Conservation (phyloP, 2,113 vertebrate genomes). For the Sterrhoptilus dennistouni region DNA sequence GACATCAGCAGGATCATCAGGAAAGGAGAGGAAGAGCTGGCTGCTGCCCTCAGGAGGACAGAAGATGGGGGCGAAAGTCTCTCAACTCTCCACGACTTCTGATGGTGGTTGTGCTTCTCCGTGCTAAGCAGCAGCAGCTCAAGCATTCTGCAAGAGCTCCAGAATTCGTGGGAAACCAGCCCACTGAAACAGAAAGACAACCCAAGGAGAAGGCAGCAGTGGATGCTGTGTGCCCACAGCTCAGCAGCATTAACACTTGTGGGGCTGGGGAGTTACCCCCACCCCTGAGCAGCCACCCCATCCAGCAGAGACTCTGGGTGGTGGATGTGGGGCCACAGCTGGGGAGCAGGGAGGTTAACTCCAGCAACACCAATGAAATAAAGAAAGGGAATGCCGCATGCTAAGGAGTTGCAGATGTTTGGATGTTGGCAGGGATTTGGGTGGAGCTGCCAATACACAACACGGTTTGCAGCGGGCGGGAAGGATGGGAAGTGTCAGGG, state of each 20-base stretch:
- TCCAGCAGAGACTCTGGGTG: accelerated
- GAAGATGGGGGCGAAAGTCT: not conserved
- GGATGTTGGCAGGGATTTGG: not conserved
- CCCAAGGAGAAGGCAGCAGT: not conserved
- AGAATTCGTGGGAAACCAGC: not conserved
- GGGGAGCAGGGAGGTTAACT: not conserved
- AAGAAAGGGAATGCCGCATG: not conserved
- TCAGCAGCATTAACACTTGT: accelerated
- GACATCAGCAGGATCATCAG: not conserved
- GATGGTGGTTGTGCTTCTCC: not conserved
- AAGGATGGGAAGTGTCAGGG: not conserved
- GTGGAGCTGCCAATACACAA: constrained; percentile 9
- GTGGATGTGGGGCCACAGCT: not conserved
- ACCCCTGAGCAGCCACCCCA: accelerated
- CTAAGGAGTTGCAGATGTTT: constrained; percentile 57
- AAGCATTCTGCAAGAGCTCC: not conserved
- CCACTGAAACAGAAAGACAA: not conserved
- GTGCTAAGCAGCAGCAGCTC: not conserved
- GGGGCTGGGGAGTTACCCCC: not conserved
- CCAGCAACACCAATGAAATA: not conserved
- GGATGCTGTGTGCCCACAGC: accelerated
- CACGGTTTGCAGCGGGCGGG: not conserved
- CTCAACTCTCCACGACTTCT: not conserved
- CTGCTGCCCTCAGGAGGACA: not conserved
- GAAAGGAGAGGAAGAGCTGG: not conserved